Evolutionary conservation across 1,140 invertebrate species (phyloP).

Genomic region (Drosophila virilis): DNA sequence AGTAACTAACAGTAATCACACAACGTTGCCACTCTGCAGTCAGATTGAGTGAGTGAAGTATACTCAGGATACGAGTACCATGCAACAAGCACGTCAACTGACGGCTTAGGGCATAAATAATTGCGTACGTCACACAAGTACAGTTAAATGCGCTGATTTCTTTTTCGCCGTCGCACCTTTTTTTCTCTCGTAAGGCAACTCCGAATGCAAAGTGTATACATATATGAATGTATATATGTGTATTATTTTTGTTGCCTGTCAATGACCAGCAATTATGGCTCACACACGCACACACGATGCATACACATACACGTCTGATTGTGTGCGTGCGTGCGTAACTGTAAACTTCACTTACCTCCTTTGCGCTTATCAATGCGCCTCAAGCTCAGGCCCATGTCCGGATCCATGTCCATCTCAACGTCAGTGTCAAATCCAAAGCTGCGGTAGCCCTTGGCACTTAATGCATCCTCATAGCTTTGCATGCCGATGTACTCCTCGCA

Average conservation of each 20-base stretch:
- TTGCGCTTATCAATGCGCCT: constrained; percentile 74
- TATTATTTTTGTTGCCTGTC: constrained; percentile 9
- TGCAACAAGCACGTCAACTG: constrained; percentile 8
- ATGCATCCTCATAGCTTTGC: constrained; percentile 79
- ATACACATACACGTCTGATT: background rate
- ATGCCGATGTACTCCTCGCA: constrained; percentile 45
- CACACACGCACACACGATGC: constrained; percentile 12
- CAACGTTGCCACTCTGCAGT: background rate
- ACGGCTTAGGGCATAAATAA: background rate
- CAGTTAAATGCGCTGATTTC: background rate
- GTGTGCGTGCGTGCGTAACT: background rate
- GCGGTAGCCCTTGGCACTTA: constrained; percentile 76
- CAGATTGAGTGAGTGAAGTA: background rate
- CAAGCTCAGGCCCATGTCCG: constrained; percentile 57
- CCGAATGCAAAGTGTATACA: background rate
- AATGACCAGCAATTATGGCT: constrained; percentile 28
- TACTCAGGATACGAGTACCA: background rate
- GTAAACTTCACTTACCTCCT: constrained; percentile 66
- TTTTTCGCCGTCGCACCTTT: constrained; percentile 11
- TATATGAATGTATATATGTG: background rate
- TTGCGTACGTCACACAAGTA: constrained; percentile 10
- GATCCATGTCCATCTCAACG: constrained; percentile 82
- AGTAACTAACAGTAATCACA: background rate
- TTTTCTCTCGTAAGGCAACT: background rate
- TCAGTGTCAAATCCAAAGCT: constrained; percentile 83